A percentile compares a stretch with the other conserved stretches of the same genome.
These are phyloP conservation scores for Sericinus montela DNA, from an alignment of 2,888 invertebrate genomes.

Conservation along the genomic window DNA sequence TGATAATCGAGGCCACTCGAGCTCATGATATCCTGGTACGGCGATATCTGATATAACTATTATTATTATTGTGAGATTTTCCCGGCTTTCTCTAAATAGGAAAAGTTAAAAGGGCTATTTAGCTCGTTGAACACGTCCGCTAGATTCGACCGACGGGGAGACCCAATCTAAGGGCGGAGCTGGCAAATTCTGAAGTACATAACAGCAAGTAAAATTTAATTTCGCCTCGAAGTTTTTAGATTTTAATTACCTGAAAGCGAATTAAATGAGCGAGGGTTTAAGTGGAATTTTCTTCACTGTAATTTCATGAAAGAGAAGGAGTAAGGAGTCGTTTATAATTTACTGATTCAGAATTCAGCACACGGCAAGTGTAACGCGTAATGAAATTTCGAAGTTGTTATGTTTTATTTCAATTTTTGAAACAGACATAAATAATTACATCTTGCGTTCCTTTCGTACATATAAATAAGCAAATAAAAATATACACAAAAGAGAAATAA, in stretches of 20 bases:
- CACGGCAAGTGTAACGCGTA: conserved; percentile 18
- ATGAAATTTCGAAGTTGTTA: conserved; percentile 8
- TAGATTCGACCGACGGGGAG: conserved; percentile 29
- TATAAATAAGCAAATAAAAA: conserved; percentile 18
- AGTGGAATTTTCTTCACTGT: conserved; percentile 22
- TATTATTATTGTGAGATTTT: conserved; percentile 73
- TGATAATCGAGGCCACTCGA: conserved; percentile 53
- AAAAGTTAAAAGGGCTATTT: conserved; percentile 79
- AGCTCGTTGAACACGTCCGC: conserved; percentile 64
- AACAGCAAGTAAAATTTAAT: conserved; percentile 69
- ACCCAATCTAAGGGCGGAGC: conserved; percentile 2
- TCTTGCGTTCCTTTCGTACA: conserved; percentile 3
- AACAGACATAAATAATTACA: conserved; percentile 13
- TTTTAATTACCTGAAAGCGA: conserved; percentile 77
- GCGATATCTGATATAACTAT: conserved; percentile 34
- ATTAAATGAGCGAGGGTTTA: conserved; percentile 60
- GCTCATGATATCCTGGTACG: conserved; percentile 55
- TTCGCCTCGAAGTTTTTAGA: conserved; percentile 72
- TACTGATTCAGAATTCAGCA: conserved; percentile 17
- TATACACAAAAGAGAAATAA: conserved; percentile 15
- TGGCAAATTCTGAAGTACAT: not conserved
- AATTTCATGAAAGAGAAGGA: conserved; percentile 13
- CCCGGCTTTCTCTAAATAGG: conserved; percentile 72
- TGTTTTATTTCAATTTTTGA: conserved; percentile 10
- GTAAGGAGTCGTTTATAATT: conserved; percentile 18